Conservation (phyloP, 2,797 vertebrate genomes). For the Tenualosa thibaudeaui region DNA sequence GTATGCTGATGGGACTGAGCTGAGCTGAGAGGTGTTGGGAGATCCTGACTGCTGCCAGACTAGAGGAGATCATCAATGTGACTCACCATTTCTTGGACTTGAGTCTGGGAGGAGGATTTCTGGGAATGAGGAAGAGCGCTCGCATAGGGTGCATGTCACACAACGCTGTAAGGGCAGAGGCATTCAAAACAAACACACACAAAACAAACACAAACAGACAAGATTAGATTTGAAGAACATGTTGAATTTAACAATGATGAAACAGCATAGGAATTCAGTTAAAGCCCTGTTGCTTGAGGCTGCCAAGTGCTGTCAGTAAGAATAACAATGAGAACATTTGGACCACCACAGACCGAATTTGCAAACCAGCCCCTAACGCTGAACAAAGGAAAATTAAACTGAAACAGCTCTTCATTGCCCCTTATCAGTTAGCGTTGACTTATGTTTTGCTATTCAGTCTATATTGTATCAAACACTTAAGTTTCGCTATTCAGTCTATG, state of each 20-base stretch:
- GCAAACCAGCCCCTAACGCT: no score
- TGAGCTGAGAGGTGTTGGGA: not conserved
- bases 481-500: no score
- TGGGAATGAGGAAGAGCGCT: constrained; percentile 89
- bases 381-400: no score
- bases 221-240: not conserved
- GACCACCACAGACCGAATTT: no score
- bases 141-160: constrained; percentile 95
- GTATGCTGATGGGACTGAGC: no score
- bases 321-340: no score
- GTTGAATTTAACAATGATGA: not conserved
- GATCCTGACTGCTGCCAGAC: not conserved
- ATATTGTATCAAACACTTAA: no score
- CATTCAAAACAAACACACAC: not conserved
- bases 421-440: no score
- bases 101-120: constrained; percentile 87
- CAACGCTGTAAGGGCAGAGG: constrained; percentile 69
- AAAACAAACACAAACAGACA: not conserved
- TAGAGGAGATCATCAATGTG: not conserved
- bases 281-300: not conserved
- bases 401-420: no score
- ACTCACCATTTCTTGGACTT: constrained; percentile 92
- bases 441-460: no score
- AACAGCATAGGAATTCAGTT: not conserved
- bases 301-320: no score